Evolutionary conservation across 2,797 vertebrate genomes (phyloP), one percentile per base, ranked within the genome.

Genomic region (Mionectes olivaceus): DNA sequence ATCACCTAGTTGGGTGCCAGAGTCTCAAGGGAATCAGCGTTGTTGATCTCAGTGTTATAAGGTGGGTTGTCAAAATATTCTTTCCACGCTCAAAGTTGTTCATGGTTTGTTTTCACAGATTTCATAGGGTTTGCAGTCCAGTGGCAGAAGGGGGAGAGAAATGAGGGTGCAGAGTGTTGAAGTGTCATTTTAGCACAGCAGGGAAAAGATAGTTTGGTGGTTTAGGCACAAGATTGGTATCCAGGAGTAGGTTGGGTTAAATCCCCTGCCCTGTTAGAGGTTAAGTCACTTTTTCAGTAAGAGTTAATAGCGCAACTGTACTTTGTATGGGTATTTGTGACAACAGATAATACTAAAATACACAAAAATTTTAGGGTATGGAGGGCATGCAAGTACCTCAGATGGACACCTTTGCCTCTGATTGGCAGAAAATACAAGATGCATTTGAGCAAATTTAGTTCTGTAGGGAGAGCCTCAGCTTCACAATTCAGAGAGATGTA

Each of bases 391-490:
- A 60, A 47, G 27, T 74, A 46, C 50, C 19, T 90, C 44, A 80
- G 50, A 28, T 16, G 52, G 17, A 24, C 53, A 27, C 28, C 21
- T 35, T 78, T 23, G 19, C 22, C 21, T 60, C 4, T 83, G 4
- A 23, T 4, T 61, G 49, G 15, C 8, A 39, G 44, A 67, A 70
- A 86, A 57, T 3, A 15, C 39, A 47, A 49, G 85, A 87, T 16
- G 7, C 28, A 22, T 68, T 53, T 80, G 17, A 71, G 32, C 9
- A 60, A 70, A 33, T 50, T 23, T 19, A 1, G 8, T 61, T 50
- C 24, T n/a, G 9, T 28, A 44, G 39, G 46, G 11, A 61, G 27
- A 24, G 19, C n/a, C 30, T 53, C 0, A 0, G 19, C 13, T 43
- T 84, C 11, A 5, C 6, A 43, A 2, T 55, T 81, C 39, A 65